Base-by-base conservation (phyloP, 2,797 vertebrate species). In the Heterohyrax brucei region DNA sequence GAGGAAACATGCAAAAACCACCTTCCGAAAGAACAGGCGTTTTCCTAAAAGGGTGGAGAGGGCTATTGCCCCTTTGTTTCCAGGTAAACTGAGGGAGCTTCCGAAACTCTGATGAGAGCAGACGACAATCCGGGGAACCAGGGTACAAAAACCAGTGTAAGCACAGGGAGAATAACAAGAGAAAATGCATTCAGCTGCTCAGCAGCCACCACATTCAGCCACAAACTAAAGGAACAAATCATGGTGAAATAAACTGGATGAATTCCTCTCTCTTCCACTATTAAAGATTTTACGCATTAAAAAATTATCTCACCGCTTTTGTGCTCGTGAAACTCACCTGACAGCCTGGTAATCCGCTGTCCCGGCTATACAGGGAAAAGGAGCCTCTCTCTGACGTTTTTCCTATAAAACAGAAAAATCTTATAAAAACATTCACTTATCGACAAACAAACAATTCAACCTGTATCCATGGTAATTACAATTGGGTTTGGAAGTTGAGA, bases 311-410 rank as follows among this genome's bases (percentile, higher is more conserved):
- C 56, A 87, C 9, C 87, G 92, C 46, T 93, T 95, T 94, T 81
- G 2, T 59, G 89, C 82, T 86, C 30, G 66, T 46, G 77, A 50
- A 88, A 98, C 99, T 99, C 99, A 99, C 99, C 98, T 99, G 99
- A 98, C 99, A 99, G 97, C 99, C 99, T 92, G 99, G 98, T 95
- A 99, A 99, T 88, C 98, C 99, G 13, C 99, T 98, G 76, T 99
- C 99, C 98, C 99, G 99, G 76, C 98, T 99, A 96, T 99, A 99
- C 80, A 99, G 97, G 88, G 97, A 99, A 97, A 98, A 98, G 8
- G 98, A 98, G 86, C 98, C 98, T 97, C 98, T 98, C 39, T 99
- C 99, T 7, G 98, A 98, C 1, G 98, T 83, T 98, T 99, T 99
- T 72, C 99, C 99, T 99, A 75, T 16, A 98, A 98, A 97, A 97